These are phyloP conservation scores for Glaucomys volans DNA, from an alignment of 2,113 vertebrate genomes.

Conservation along the genomic window DNA sequence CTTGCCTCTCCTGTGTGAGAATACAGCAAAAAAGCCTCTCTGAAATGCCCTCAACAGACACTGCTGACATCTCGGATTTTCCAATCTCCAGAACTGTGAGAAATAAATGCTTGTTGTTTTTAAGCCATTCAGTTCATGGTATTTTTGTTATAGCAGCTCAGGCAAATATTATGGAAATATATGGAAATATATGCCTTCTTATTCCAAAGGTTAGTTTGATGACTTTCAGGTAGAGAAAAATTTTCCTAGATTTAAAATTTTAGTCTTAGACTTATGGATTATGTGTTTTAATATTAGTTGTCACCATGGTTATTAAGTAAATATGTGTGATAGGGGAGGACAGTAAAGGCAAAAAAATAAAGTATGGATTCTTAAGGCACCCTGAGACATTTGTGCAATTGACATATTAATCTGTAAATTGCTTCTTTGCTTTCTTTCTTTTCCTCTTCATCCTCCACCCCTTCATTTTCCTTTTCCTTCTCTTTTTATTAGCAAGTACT, in stretches of 20 bases:
- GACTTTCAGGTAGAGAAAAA: neutral
- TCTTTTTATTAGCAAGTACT: neutral
- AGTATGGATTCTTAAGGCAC: neutral
- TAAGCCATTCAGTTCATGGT: neutral
- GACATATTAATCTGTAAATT: neutral
- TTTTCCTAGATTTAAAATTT: conserved; percentile 47
- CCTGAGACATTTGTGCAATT: neutral
- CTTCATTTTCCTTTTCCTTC: neutral
- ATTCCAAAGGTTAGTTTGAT: neutral
- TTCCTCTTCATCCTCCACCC: neutral
- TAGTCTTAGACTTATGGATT: neutral
- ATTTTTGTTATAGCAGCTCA: neutral
- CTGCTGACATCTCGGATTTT: neutral
- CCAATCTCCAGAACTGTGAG: neutral
- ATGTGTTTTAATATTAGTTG: neutral
- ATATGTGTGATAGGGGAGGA: neutral
- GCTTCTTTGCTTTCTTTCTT: neutral
- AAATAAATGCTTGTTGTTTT: neutral
- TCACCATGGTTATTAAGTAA: neutral
- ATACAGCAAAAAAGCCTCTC: neutral
- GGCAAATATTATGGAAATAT: neutral
- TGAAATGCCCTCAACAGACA: neutral
- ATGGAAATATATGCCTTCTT: neutral
- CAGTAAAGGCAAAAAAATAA: neutral
- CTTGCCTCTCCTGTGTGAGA: neutral